A percentile compares a stretch with the other conserved stretches of the same genome.
phyloP scores from a whole-genome alignment of 2,113 vertebrate species.

The Copsychus sechellarum region DNA sequence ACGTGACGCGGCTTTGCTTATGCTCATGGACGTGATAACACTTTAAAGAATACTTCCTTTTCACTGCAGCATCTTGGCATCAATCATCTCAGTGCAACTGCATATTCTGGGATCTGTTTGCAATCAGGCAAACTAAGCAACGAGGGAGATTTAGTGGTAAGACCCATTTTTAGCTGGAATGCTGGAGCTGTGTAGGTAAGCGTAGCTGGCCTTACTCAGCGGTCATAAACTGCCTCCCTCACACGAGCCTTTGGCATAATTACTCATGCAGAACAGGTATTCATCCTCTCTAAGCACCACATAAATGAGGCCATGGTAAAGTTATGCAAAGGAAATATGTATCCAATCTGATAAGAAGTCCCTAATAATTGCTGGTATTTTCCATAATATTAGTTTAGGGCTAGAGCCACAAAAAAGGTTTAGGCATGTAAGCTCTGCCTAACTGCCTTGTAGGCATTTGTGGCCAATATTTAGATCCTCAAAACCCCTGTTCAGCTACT shows the following conservation, averaged over 20 bases:
- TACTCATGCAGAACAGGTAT: conserved; percentile 61
- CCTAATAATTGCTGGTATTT: conserved; percentile 68
- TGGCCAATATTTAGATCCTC: conserved; percentile 55
- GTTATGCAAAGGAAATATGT: conserved; percentile 15
- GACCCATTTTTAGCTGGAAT: not conserved
- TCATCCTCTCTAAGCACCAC: conserved; percentile 54
- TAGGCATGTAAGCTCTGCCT: conserved; percentile 64
- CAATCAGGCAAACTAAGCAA: not conserved
- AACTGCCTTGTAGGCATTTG: conserved; percentile 40
- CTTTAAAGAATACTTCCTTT: conserved; percentile 2
- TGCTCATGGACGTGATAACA: not conserved
- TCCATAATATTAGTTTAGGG: conserved; percentile 71
- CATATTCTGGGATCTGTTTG: conserved; percentile 32
- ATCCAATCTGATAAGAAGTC: conserved; percentile 67
- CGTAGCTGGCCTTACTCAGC: conserved; percentile 9
- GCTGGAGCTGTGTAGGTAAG: conserved; percentile 13
- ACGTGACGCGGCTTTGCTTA: not conserved
- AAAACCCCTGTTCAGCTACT: conserved; percentile 60
- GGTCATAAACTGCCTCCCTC: conserved; percentile 12
- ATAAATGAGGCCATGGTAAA: conserved; percentile 49
- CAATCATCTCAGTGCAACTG: not conserved
- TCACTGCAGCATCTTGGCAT: conserved; percentile 16
- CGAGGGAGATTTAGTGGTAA: not conserved
- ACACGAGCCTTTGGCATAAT: conserved; percentile 48
- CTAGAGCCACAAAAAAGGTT: conserved; percentile 64